Evolutionary conservation across 2,888 invertebrate genomes (phyloP).

Genomic region (Xanthia icteritia): DNA sequence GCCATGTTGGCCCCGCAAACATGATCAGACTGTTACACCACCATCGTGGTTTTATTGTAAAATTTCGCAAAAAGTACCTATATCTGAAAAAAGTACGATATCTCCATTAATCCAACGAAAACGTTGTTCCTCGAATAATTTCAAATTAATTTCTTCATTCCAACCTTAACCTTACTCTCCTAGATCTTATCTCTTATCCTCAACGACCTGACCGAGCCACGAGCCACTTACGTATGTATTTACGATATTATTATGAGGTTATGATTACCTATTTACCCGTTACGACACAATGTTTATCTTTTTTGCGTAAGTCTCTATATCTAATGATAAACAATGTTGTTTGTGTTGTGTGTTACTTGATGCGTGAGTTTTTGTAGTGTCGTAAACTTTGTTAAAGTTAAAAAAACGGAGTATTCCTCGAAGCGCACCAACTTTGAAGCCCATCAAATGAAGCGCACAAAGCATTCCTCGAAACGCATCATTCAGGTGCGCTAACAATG

Average conservation of each 20-base stretch:
- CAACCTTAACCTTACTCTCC: constrained; percentile 1
- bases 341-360: constrained; percentile 19
- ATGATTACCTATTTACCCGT: constrained; percentile 11
- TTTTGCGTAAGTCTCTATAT: constrained; percentile 40
- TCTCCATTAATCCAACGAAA: too few species aligned
- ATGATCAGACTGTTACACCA: too few species aligned
- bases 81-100: too few species aligned
- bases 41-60: too few species aligned
- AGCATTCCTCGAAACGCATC: too few species aligned
- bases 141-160: background rate
- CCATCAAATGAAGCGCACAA: too few species aligned
- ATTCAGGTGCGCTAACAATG: background rate
- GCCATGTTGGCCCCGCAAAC: too few species aligned
- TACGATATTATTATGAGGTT: constrained; percentile 19
- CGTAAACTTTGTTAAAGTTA: constrained; percentile 15
- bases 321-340: constrained; percentile 35
- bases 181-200: constrained; percentile 19
- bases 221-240: constrained; percentile 1
- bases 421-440: too few species aligned
- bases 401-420: background rate
- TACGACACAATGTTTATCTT: constrained; percentile 27
- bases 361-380: background rate
- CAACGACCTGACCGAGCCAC: background rate
- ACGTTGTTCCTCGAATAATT: too few species aligned
- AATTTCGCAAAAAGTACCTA: too few species aligned